A percentile compares a stretch with the other conserved stretches of the same genome.
Evolutionary conservation across 2,113 vertebrate species (phyloP).

Genomic region (Sprattus sprattus): DNA sequence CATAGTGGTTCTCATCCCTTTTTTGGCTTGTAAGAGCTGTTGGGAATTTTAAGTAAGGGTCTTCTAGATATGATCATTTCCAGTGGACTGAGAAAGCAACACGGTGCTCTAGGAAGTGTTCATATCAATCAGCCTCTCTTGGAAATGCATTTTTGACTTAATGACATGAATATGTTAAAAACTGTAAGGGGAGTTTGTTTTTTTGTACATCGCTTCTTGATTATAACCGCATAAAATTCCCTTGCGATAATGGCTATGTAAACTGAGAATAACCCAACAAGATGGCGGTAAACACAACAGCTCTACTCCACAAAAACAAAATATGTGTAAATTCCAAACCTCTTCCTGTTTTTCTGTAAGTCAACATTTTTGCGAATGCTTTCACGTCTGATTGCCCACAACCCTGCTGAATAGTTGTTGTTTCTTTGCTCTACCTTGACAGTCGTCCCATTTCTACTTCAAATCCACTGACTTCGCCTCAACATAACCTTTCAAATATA

Average conservation of each 20-base stretch:
- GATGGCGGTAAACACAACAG: background rate
- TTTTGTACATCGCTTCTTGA: background rate
- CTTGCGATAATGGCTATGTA: background rate
- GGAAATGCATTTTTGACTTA: background rate
- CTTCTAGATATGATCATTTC: background rate
- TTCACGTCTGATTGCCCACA: slow-evolving; percentile 4
- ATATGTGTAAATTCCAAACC: background rate
- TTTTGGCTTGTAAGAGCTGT: slow-evolving; percentile 22
- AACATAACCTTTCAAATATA: background rate
- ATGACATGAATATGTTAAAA: background rate
- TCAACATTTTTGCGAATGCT: background rate
- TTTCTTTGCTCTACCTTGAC: background rate
- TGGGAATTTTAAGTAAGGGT: background rate
- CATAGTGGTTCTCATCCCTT: slow-evolving; percentile 35
- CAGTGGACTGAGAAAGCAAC: background rate
- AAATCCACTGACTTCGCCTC: background rate
- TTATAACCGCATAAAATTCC: background rate
- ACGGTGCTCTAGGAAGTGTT: background rate
- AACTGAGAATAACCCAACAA: background rate
- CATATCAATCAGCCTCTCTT: slow-evolving; percentile 1
- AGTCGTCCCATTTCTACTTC: background rate
- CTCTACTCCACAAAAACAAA: background rate
- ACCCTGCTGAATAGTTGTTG: background rate
- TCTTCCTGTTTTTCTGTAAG: background rate
- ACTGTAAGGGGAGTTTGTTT: background rate